phyloP scores from a whole-genome alignment of 2,113 vertebrate species.

The Oryzias melastigma region DNA sequence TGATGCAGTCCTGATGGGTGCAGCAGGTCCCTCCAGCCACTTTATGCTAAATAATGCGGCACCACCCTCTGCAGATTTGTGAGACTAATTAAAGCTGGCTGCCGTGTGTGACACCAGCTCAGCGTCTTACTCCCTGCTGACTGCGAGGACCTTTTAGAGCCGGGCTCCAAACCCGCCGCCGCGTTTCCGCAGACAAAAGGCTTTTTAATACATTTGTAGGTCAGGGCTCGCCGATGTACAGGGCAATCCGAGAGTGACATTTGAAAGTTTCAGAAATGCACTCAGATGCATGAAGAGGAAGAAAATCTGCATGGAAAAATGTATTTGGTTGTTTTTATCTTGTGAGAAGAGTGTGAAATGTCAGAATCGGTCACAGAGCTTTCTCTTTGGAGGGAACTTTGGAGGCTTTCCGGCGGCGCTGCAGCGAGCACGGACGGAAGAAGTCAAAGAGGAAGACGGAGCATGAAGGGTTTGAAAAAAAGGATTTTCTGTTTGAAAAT shows the following conservation, averaged over 20 bases:
- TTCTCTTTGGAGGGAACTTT: neutral
- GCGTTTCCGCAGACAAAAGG: neutral
- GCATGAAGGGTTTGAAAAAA: constrained; percentile 12
- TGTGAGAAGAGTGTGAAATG: neutral
- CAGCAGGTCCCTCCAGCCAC: constrained; percentile 64
- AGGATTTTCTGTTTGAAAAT: neutral
- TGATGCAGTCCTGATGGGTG: constrained; percentile 44
- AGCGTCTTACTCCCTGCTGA: constrained; percentile 22
- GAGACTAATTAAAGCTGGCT: constrained; percentile 72
- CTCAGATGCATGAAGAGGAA: no score
- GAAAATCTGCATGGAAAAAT: no score
- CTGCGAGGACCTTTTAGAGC: constrained; percentile 22
- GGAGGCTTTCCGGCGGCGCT: constrained; percentile 20
- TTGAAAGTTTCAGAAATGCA: no score
- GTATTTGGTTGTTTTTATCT: no score
- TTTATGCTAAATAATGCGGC: constrained; percentile 75
- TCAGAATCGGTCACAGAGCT: neutral
- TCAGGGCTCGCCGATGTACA: constrained; percentile 2
- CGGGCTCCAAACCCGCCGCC: constrained; percentile 23
- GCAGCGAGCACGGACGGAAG: constrained; percentile 17
- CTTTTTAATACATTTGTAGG: constrained; percentile 33
- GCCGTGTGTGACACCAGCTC: constrained; percentile 59
- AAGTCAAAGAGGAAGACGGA: constrained; percentile 6
- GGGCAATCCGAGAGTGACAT: no score
- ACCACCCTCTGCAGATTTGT: constrained; percentile 71